phyloP scores from a whole-genome alignment of 1,140 invertebrate species.

The Pteromalus puparum region DNA sequence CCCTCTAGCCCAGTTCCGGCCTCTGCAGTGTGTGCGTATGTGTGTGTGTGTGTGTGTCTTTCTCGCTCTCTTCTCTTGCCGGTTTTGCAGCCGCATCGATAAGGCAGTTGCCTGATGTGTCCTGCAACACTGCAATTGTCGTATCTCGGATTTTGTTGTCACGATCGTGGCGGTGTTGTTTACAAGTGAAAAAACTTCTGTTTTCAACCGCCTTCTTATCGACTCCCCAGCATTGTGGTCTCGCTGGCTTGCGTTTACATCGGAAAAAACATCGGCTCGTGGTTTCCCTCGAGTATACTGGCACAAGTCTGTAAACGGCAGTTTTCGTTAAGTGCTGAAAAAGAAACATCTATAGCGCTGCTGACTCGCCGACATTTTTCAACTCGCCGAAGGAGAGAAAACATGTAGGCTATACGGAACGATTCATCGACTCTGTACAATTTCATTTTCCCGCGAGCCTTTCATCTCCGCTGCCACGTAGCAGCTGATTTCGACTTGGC shows the following conservation, averaged over 20 bases:
- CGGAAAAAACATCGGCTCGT: background rate
- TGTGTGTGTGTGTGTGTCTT: background rate
- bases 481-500: background rate
- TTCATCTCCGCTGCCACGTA: background rate
- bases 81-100: slow-evolving; percentile 28
- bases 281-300: background rate
- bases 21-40: background rate
- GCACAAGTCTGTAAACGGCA: no score
- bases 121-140: no score
- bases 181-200: background rate
- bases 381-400: background rate
- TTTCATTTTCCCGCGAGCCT: background rate
- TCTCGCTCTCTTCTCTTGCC: background rate
- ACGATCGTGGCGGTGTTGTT: background rate
- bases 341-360: background rate
- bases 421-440: background rate
- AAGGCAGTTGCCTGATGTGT: slow-evolving; percentile 52
- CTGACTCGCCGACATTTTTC: background rate
- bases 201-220: background rate
- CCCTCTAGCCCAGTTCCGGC: slow-evolving; percentile 37
- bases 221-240: background rate
- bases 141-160: no score
- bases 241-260: background rate
- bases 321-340: background rate
- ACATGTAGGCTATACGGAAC: background rate